phyloP scores from a whole-genome alignment of 2,797 vertebrate genomes.

The Philypnodon macrostomus region DNA sequence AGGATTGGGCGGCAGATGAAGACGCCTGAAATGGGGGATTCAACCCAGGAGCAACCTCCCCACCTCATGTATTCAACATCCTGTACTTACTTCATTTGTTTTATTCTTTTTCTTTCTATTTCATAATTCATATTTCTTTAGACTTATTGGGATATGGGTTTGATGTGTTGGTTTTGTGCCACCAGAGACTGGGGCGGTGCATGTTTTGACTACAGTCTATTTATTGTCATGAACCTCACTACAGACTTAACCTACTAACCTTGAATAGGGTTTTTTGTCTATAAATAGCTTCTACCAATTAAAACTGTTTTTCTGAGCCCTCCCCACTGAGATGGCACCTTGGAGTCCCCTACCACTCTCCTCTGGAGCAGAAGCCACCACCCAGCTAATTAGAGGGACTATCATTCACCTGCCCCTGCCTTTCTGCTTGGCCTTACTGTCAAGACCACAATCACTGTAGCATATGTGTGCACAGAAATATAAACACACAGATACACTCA shows the following conservation, averaged over 20 bases:
- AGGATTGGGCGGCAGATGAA: conserved; percentile 79
- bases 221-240: conserved; percentile 58
- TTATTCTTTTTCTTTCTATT: conserved; percentile 25
- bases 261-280: conserved; percentile 71
- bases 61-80: too few relatives aligned
- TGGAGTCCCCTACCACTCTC: conserved; percentile 63
- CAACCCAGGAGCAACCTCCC: conserved; percentile 64
- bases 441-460: conserved; percentile 16
- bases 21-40: conserved; percentile 78
- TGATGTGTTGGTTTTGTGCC: conserved; percentile 27
- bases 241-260: conserved; percentile 76
- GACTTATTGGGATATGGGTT: not conserved
- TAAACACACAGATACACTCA: too few relatives aligned
- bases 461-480: conserved; percentile 15
- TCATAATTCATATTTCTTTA: conserved; percentile 30
- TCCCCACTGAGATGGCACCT: conserved; percentile 68
- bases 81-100: conserved; percentile 40
- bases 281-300: conserved; percentile 79
- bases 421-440: conserved; percentile 41
- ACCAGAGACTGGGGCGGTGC: conserved; percentile 28
- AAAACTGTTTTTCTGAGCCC: conserved; percentile 78
- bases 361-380: conserved; percentile 68
- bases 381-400: conserved; percentile 72
- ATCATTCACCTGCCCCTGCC: conserved; percentile 68
- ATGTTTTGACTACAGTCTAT: conserved; percentile 49